These are phyloP conservation scores for Magallana angulata DNA, from an alignment of 1,140 invertebrate genomes.

Conservation along the genomic window DNA sequence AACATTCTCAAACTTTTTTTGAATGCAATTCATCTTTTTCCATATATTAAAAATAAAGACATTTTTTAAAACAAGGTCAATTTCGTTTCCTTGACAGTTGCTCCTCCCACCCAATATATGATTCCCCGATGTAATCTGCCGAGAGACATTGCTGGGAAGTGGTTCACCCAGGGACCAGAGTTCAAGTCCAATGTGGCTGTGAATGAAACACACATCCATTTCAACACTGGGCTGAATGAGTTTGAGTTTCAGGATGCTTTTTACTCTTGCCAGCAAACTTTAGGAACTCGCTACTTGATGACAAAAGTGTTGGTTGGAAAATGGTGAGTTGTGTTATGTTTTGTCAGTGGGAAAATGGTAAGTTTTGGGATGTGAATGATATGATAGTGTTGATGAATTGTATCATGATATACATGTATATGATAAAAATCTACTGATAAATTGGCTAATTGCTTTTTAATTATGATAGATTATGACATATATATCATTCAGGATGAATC, in stretches of 20 bases:
- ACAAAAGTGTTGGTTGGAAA: constrained; percentile 96
- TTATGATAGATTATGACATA: too few species aligned
- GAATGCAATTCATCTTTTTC: too few species aligned
- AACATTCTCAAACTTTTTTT: too few species aligned
- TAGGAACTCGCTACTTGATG: constrained; percentile 94
- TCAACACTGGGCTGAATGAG: constrained; percentile 92
- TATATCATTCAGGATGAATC: too few species aligned
- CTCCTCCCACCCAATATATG: constrained; percentile 80
- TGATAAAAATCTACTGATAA: too few species aligned
- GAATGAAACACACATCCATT: constrained; percentile 96
- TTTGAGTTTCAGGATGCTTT: constrained; percentile 89
- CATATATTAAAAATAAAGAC: too few species aligned
- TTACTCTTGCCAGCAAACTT: constrained; percentile 95
- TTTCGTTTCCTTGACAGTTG: constrained; percentile 61
- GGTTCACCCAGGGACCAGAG: constrained; percentile 93
- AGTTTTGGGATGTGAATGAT: too few species aligned
- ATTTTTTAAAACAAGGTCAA: too few species aligned
- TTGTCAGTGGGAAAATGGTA: too few species aligned
- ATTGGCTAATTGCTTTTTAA: too few species aligned
- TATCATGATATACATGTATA: too few species aligned
- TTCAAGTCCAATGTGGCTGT: constrained; percentile 92
- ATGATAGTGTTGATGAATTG: too few species aligned
- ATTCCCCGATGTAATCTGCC: constrained; percentile 94
- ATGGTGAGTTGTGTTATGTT: constrained; percentile 83
- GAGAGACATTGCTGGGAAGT: constrained; percentile 94